These are phyloP conservation scores for Entomobrya multifasciata DNA, from an alignment of 2,888 invertebrate genomes.

Conservation along the genomic window DNA sequence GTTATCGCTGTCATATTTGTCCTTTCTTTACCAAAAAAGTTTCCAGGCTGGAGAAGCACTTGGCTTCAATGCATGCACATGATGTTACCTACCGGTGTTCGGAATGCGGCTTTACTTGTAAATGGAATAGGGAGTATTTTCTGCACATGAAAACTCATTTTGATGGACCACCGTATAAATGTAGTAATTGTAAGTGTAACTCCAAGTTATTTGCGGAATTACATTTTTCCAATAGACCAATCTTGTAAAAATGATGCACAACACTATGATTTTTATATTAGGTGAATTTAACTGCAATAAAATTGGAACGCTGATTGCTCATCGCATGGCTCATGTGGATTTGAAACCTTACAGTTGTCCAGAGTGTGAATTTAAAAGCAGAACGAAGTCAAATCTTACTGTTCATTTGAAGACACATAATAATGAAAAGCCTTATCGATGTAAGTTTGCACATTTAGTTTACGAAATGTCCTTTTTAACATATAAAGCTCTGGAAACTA, in stretches of 20 bases:
- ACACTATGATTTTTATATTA: conserved; percentile 44
- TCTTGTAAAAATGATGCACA: too few species aligned
- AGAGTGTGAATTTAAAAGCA: conserved; percentile 84
- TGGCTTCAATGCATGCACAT: conserved; percentile 84
- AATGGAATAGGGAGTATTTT: conserved; percentile 85
- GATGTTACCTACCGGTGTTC: conserved; percentile 85
- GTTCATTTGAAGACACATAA: conserved; percentile 82
- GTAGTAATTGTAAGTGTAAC: conserved; percentile 83
- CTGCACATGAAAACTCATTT: conserved; percentile 85
- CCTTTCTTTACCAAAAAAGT: conserved; percentile 83
- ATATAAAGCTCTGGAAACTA: background rate
- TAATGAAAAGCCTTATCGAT: conserved; percentile 78
- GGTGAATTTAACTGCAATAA: conserved; percentile 82
- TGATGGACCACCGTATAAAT: conserved; percentile 85
- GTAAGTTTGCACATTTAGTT: conserved; percentile 43
- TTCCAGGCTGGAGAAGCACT: conserved; percentile 83
- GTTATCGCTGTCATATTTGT: conserved; percentile 83
- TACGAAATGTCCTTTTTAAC: background rate
- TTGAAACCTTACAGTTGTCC: conserved; percentile 83
- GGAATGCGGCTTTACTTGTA: conserved; percentile 85
- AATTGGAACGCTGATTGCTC: conserved; percentile 84
- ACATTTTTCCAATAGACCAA: too few species aligned
- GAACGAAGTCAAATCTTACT: conserved; percentile 84
- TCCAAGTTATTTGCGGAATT: too few species aligned
- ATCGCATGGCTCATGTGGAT: conserved; percentile 84